Evolutionary conservation across 1,140 invertebrate genomes (phyloP).

Genomic region (Brachionus plicatilis): DNA sequence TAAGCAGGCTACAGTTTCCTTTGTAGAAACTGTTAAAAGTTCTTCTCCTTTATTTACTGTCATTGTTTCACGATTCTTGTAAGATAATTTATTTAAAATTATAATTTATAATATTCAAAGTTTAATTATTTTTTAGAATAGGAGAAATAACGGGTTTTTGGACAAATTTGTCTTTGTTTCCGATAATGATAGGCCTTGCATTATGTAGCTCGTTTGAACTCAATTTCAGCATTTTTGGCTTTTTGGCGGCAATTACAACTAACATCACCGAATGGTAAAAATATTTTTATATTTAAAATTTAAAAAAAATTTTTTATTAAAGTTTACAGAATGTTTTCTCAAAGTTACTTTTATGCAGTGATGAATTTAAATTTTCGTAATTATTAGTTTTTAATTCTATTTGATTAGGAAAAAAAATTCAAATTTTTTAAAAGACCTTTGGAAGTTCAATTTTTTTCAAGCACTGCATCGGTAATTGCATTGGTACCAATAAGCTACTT

Average conservation of each 20-base stretch:
- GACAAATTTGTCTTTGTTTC: constrained; percentile 71
- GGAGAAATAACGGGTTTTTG: constrained; percentile 69
- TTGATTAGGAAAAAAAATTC: not conserved
- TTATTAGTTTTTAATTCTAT: constrained; percentile 48
- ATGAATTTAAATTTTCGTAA: constrained; percentile 73
- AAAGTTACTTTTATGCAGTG: constrained; percentile 73
- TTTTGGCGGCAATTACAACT: constrained; percentile 71
- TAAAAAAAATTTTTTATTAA: constrained; percentile 46
- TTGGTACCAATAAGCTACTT: constrained; percentile 70
- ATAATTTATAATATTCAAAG: not conserved
- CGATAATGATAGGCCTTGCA: constrained; percentile 76
- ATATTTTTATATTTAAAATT: constrained; percentile 2
- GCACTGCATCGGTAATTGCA: constrained; percentile 70
- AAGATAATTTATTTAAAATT: constrained; percentile 60
- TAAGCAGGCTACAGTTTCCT: constrained; percentile 77
- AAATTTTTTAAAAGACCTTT: constrained; percentile 63
- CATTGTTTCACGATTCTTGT: constrained; percentile 65
- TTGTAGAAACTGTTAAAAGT: constrained; percentile 79
- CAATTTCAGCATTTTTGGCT: constrained; percentile 71
- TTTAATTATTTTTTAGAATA: constrained; percentile 43
- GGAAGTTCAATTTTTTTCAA: constrained; percentile 78
- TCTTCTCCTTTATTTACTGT: constrained; percentile 78
- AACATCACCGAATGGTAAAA: constrained; percentile 74
- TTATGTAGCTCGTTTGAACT: constrained; percentile 76
- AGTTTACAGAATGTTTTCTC: constrained; percentile 77